These are phyloP conservation scores for Ariolimax columbianus DNA, from an alignment of 2,888 invertebrate species.

Conservation along the genomic window DNA sequence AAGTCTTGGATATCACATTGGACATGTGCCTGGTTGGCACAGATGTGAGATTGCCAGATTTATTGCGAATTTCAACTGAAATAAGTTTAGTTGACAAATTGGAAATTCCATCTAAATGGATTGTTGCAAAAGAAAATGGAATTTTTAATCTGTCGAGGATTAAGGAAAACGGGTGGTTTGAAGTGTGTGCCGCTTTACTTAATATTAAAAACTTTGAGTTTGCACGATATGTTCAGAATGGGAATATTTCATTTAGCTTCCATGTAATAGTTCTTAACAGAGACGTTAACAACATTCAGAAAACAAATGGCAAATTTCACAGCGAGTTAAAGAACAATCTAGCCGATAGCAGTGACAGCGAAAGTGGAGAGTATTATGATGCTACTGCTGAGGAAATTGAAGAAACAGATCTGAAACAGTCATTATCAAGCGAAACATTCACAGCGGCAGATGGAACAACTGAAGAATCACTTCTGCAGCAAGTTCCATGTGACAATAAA, in stretches of 20 bases:
- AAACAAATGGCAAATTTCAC: neutral
- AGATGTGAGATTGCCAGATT: conserved; percentile 27
- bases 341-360: neutral
- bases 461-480: neutral
- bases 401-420: too few species aligned
- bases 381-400: conserved; percentile 7
- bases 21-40: conserved; percentile 25
- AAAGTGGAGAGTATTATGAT: neutral
- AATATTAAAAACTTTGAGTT: neutral
- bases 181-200: conserved; percentile 9
- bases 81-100: neutral
- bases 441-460: neutral
- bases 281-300: neutral
- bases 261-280: neutral
- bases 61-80: conserved; percentile 25
- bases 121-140: conserved; percentile 25
- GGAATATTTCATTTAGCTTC: neutral
- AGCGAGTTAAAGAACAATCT: neutral
- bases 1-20: neutral
- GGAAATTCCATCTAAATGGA: neutral
- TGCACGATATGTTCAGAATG: neutral
- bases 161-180: conserved; percentile 28
- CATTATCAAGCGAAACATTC: neutral
- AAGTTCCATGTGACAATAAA: too few species aligned
- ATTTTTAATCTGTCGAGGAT: conserved; percentile 9